Evolutionary conservation across 2,797 vertebrate genomes (phyloP).

Genomic region (Hydrophis major): DNA sequence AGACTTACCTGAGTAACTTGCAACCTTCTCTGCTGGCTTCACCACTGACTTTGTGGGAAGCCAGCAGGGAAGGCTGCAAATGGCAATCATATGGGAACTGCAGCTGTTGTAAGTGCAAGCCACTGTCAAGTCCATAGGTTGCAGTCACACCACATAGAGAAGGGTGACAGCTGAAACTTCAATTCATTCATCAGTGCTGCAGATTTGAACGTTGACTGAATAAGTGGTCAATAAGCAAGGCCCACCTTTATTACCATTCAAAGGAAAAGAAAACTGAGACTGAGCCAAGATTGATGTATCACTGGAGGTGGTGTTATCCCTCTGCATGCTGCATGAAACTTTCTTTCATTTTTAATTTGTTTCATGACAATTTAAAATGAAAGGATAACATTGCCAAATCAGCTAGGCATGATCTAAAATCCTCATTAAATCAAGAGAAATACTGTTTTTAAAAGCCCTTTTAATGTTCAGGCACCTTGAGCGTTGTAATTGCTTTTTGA

Average conservation of each 20-base stretch:
- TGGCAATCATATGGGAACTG: background rate
- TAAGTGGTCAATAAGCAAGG: background rate
- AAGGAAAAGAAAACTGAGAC: background rate
- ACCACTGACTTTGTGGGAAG: background rate
- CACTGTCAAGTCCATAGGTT: background rate
- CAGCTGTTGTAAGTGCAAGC: background rate
- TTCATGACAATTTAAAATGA: background rate
- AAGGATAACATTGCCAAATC: constrained; percentile 25
- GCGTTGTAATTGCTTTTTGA: constrained; percentile 32
- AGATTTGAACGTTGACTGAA: background rate
- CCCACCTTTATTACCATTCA: background rate
- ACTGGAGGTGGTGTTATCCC: background rate
- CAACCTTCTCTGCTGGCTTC: background rate
- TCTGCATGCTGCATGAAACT: background rate
- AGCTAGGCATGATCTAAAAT: constrained; percentile 6
- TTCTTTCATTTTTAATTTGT: background rate
- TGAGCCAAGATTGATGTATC: background rate
- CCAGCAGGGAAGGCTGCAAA: background rate
- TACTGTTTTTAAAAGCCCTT: constrained; percentile 5
- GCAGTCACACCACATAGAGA: background rate
- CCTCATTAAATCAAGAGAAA: constrained; percentile 13
- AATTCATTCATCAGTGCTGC: background rate
- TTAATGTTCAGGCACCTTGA: background rate
- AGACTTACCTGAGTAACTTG: background rate
- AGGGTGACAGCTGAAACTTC: background rate